These are phyloP conservation scores for Campopleginae sp. DNA, from an alignment of 2,888 invertebrate genomes.

Conservation along the genomic window DNA sequence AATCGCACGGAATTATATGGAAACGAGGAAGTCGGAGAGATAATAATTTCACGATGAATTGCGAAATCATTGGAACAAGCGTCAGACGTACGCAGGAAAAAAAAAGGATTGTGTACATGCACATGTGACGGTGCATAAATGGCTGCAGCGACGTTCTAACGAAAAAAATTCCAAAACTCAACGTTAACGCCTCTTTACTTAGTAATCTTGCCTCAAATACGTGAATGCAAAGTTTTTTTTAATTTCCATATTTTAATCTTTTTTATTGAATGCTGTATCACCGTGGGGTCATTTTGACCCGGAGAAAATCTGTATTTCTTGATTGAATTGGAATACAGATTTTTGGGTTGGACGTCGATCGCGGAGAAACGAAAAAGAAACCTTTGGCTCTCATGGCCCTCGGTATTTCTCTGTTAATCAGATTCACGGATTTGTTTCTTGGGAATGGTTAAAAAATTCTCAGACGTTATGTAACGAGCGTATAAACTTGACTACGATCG, in stretches of 20 bases:
- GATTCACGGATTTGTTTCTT: background rate
- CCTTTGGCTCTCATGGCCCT: background rate
- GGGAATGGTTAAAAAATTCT: slow-evolving; percentile 25
- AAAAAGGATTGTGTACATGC: background rate
- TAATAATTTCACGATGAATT: slow-evolving; percentile 45
- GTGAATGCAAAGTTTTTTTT: background rate
- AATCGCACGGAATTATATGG: slow-evolving; percentile 14
- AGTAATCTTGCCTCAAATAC: slow-evolving; percentile 22
- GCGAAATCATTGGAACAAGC: slow-evolving; percentile 27
- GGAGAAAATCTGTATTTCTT: background rate
- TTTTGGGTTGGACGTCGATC: background rate
- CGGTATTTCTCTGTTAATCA: background rate
- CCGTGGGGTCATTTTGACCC: background rate
- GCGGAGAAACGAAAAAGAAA: background rate
- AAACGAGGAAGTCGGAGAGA: slow-evolving; percentile 20
- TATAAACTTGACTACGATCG: slow-evolving; percentile 8
- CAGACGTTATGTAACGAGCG: slow-evolving; percentile 23
- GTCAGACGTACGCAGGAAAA: background rate
- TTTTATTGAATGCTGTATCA: background rate
- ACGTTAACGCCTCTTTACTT: slow-evolving; percentile 17
- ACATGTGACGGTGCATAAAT: slow-evolving; percentile 10
- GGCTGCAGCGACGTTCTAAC: background rate
- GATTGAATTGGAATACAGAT: background rate
- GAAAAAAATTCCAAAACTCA: slow-evolving; percentile 22
- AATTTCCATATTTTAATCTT: background rate